Evolutionary conservation across 2,888 invertebrate species (phyloP).

Genomic region (Selenia dentaria): DNA sequence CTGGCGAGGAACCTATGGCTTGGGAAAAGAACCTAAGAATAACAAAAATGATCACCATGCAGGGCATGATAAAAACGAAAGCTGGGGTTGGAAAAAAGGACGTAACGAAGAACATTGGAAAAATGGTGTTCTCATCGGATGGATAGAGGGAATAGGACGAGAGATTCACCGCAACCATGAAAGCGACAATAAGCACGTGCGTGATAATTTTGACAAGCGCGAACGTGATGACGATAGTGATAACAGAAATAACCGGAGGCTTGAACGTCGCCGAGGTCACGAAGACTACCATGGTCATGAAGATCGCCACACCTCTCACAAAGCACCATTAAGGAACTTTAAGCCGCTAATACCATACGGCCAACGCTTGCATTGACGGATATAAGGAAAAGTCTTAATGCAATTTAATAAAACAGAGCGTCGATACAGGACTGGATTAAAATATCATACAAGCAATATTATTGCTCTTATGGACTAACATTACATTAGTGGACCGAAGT

Average conservation of each 20-base stretch:
- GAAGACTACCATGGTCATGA: not conserved
- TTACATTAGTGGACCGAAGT: too few species aligned
- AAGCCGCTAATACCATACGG: constrained; percentile 13
- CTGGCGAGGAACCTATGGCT: not conserved
- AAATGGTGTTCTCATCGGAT: constrained; percentile 10
- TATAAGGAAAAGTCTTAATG: not conserved
- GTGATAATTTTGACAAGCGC: not conserved
- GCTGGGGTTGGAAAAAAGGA: not conserved
- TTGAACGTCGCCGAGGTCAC: not conserved
- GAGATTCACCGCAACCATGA: not conserved
- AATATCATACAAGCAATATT: too few species aligned
- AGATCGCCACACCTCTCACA: not conserved
- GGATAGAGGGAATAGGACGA: constrained; percentile 4
- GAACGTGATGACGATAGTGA: not conserved
- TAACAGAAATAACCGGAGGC: not conserved
- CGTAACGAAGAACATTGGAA: constrained; percentile 13
- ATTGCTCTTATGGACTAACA: too few species aligned
- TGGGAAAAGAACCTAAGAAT: not conserved
- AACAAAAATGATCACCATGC: not conserved
- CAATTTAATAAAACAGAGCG: not conserved
- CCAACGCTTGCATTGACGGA: constrained; percentile 9
- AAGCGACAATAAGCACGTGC: not conserved
- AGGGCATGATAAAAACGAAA: not conserved
- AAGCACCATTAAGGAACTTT: not conserved
- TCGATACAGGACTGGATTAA: not conserved